These are phyloP conservation scores for Platyura marginata DNA, from an alignment of 1,140 invertebrate species.

Conservation along the genomic window DNA sequence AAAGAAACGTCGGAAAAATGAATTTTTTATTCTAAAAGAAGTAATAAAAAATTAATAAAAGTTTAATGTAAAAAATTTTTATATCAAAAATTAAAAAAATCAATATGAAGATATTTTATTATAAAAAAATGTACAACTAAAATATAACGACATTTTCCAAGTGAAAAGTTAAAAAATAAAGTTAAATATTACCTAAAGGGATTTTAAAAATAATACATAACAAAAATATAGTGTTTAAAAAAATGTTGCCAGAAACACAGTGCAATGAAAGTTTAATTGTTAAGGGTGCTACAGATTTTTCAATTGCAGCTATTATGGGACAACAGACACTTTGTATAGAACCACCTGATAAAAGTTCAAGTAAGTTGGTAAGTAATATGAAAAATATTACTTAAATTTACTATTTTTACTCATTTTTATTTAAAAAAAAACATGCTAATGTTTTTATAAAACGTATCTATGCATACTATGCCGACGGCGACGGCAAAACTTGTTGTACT, in stretches of 20 bases:
- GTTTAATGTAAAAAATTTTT: no score
- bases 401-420: background rate
- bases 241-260: slow-evolving; percentile 5
- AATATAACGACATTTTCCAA: no score
- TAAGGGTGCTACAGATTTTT: slow-evolving; percentile 69
- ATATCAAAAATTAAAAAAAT: background rate
- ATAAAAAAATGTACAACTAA: no score
- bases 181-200: no score
- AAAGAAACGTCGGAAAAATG: no score
- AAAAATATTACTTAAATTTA: background rate
- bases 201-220: background rate
- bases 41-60: no score
- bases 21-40: no score
- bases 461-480: no score
- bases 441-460: no score
- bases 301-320: slow-evolving; percentile 84
- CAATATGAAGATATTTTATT: no score
- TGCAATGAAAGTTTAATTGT: slow-evolving; percentile 22
- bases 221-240: background rate
- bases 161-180: no score
- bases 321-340: slow-evolving; percentile 30
- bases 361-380: slow-evolving; percentile 13
- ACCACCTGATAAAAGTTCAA: slow-evolving; percentile 24
- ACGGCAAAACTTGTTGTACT: no score
- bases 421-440: background rate